A percentile compares a stretch with the other conserved stretches of the same genome.
These are phyloP conservation scores for Panthera tigris DNA, from an alignment of 2,113 vertebrate species.

Conservation along the genomic window DNA sequence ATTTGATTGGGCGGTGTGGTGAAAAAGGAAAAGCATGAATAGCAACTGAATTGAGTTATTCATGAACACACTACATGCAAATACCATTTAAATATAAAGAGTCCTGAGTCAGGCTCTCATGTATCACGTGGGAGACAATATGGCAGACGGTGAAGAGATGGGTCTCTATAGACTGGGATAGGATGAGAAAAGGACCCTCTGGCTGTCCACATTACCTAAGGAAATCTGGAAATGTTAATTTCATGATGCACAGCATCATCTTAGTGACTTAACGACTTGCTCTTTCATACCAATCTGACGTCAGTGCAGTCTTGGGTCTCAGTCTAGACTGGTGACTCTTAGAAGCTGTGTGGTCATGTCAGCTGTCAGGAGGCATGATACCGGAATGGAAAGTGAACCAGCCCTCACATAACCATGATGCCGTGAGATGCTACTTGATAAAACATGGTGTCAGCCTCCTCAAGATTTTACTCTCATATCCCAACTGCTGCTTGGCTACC, in stretches of 20 bases:
- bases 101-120: neutral
- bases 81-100: neutral
- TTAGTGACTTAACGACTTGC: neutral
- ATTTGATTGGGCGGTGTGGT: neutral
- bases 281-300: neutral
- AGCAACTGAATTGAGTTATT: neutral
- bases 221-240: neutral
- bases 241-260: neutral
- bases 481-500: neutral
- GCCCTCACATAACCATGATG: neutral
- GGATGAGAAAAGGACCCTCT: neutral
- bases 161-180: neutral
- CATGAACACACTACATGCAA: neutral
- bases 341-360: neutral
- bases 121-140: rapidly evolving
- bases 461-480: neutral
- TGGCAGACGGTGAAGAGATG: neutral
- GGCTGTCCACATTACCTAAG: neutral
- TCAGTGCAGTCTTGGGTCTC: neutral
- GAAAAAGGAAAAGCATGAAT: neutral
- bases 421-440: neutral
- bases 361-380: neutral
- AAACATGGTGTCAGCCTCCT: neutral
- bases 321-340: neutral
- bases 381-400: neutral